Evolutionary conservation across 2,888 invertebrate genomes (phyloP).

Genomic region (Halictus quadricinctus): DNA sequence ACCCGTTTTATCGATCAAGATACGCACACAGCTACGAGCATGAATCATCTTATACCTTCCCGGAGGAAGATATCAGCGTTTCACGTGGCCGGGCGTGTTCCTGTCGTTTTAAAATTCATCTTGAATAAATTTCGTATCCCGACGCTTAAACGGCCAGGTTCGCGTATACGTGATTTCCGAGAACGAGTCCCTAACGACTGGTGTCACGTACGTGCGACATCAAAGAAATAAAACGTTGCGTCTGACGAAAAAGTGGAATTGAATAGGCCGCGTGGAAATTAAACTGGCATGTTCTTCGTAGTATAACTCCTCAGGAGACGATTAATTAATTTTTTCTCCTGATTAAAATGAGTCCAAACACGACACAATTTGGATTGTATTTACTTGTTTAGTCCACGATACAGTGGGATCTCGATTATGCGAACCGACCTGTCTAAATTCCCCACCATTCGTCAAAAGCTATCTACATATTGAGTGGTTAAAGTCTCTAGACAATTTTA

Average conservation of each 20-base stretch:
- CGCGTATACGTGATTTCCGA: background rate
- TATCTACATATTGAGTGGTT: no score
- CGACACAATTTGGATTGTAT: no score
- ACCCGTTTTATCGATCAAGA: slow-evolving; percentile 31
- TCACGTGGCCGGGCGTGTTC: slow-evolving; percentile 1
- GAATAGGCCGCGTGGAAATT: no score
- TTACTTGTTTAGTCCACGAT: no score
- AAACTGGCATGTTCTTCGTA: no score
- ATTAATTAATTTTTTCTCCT: no score
- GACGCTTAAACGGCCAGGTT: background rate
- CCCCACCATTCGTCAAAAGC: no score
- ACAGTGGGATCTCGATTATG: no score
- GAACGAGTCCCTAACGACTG: background rate
- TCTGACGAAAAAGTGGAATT: background rate
- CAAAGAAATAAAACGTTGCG: background rate
- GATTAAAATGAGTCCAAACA: no score
- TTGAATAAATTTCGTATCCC: background rate
- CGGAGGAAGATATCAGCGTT: background rate
- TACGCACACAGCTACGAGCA: slow-evolving; percentile 8
- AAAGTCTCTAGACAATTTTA: no score
- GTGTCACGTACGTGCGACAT: background rate
- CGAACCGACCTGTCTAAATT: no score
- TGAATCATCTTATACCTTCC: slow-evolving; percentile 15
- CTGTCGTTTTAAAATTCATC: background rate
- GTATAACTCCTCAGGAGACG: no score